These are phyloP conservation scores for Oceanodroma leucorhoa DNA, from an alignment of 2,797 vertebrate genomes.

Conservation along the genomic window DNA sequence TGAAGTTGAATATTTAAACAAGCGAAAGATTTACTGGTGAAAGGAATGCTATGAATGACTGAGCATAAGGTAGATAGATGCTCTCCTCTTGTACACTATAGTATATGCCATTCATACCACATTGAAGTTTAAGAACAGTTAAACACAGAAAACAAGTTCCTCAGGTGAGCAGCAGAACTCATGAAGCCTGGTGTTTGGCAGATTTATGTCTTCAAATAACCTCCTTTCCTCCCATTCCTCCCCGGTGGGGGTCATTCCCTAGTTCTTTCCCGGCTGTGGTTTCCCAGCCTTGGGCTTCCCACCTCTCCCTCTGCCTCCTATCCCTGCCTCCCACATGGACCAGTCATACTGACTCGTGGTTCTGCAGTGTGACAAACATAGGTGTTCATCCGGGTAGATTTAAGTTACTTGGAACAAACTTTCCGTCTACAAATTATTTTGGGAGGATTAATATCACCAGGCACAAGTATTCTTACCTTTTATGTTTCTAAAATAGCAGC, in stretches of 20 bases:
- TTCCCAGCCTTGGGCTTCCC: neutral
- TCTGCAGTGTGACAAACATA: neutral
- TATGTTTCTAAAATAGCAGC: slow-evolving; percentile 11
- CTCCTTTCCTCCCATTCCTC: neutral
- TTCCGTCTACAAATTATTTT: neutral
- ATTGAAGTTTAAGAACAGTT: slow-evolving; percentile 56
- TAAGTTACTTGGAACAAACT: neutral
- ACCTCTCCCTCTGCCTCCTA: neutral
- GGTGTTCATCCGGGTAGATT: neutral
- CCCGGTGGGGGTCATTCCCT: neutral
- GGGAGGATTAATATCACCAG: slow-evolving; percentile 46
- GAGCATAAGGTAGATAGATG: slow-evolving; percentile 49
- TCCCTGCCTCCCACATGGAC: neutral
- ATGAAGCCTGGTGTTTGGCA: neutral
- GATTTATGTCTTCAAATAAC: neutral
- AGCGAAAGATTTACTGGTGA: slow-evolving; percentile 62
- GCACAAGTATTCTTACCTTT: slow-evolving; percentile 31
- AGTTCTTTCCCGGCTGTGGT: neutral
- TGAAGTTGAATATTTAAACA: slow-evolving; percentile 63
- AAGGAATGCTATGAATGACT: slow-evolving; percentile 61
- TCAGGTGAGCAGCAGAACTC: neutral
- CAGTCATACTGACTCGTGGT: neutral
- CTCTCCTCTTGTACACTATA: slow-evolving; percentile 71
- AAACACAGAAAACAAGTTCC: neutral
- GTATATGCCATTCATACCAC: slow-evolving; percentile 71